These are phyloP conservation scores for Todiramphus saurophagus DNA, from an alignment of 2,113 vertebrate genomes.

Conservation along the genomic window DNA sequence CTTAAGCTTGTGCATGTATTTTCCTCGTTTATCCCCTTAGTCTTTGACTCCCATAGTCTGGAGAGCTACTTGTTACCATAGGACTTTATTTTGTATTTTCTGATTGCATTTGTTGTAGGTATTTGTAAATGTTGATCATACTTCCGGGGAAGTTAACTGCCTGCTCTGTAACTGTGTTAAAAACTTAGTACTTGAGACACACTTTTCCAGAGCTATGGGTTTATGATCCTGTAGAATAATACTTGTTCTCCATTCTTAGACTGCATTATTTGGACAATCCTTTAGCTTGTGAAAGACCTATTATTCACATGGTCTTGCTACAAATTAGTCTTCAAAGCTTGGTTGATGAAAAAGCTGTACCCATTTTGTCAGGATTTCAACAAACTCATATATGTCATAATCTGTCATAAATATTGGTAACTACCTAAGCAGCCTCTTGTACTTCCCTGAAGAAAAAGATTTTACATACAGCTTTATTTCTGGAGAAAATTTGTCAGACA, in stretches of 20 bases:
- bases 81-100: not conserved
- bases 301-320: not conserved
- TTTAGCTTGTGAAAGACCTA: not conserved
- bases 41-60: not conserved
- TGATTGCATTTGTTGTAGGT: not conserved
- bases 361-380: not conserved
- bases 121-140: not conserved
- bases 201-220: not conserved
- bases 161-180: not conserved
- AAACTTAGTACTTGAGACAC: not conserved
- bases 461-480: not conserved
- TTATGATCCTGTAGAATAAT: not conserved
- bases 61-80: not conserved
- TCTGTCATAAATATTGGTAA: not conserved
- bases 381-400: not conserved
- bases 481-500: not conserved
- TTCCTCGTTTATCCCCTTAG: not conserved
- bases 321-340: not conserved
- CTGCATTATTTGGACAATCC: not conserved
- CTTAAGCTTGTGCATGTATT: not conserved
- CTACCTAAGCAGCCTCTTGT: not conserved
- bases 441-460: not conserved
- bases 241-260: not conserved
- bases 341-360: not conserved
- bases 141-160: not conserved